A percentile compares a stretch with the other conserved stretches of the same genome.
These are phyloP conservation scores for Phortica okadai DNA, from an alignment of 2,888 invertebrate genomes.

Conservation along the genomic window DNA sequence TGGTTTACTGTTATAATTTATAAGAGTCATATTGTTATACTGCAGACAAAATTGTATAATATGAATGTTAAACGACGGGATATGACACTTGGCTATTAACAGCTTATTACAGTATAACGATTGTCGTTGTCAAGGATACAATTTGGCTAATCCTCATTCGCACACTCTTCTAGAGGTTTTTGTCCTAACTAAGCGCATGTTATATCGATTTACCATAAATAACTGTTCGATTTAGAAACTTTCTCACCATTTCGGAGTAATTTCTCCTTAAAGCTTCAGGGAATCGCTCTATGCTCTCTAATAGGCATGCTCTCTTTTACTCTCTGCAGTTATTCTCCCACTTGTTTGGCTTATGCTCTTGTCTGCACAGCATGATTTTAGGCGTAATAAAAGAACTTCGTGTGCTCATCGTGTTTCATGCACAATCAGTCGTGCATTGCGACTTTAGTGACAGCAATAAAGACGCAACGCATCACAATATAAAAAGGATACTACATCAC, in stretches of 20 bases:
- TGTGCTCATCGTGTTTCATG: not conserved
- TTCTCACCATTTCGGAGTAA: slow-evolving; percentile 24
- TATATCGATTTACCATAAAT: too few relatives aligned
- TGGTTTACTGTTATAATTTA: too few relatives aligned
- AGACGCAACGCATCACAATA: slow-evolving; percentile 2
- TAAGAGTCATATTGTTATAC: too few relatives aligned
- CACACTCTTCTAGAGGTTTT: too few relatives aligned
- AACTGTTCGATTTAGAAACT: not conserved
- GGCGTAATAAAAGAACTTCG: slow-evolving; percentile 8
- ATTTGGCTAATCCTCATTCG: too few relatives aligned
- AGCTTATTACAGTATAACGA: too few relatives aligned
- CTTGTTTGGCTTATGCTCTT: not conserved
- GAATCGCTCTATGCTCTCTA: not conserved
- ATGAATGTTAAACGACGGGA: too few relatives aligned
- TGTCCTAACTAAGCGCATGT: too few relatives aligned
- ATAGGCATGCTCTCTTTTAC: not conserved
- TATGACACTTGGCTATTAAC: too few relatives aligned
- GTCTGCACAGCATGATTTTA: slow-evolving; percentile 11
- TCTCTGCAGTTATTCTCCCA: not conserved
- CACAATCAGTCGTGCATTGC: slow-evolving; percentile 18
- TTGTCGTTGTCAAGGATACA: too few relatives aligned
- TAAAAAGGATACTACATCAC: not conserved
- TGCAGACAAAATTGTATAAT: too few relatives aligned
- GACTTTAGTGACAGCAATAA: slow-evolving; percentile 2
- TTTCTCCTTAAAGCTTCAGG: not conserved